A percentile compares a stretch with the other conserved stretches of the same genome.
Evolutionary conservation across 2,797 vertebrate species (phyloP).

Genomic region (Distichodus sexfasciatus): DNA sequence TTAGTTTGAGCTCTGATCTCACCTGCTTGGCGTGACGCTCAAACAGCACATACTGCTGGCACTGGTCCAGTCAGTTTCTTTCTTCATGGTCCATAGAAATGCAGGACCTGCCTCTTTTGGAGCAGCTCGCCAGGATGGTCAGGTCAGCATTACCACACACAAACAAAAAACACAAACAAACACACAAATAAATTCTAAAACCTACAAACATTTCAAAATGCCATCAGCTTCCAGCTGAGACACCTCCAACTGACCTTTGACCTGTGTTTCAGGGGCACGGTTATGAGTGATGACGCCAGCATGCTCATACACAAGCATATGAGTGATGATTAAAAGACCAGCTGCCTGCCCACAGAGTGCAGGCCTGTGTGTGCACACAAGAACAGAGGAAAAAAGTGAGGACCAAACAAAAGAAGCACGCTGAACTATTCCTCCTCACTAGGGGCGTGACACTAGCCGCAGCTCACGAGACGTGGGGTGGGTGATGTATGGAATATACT

Average conservation of each 20-base stretch:
- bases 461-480: no score
- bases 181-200: neutral
- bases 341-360: no score
- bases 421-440: no score
- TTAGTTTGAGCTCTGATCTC: neutral
- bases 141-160: constrained; percentile 25
- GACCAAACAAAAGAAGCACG: no score
- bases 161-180: neutral
- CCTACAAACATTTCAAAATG: no score
- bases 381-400: no score
- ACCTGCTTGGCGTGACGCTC: constrained; percentile 96
- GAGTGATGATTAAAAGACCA: no score
- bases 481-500: no score
- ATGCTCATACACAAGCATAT: constrained; percentile 96
- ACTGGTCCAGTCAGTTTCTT: constrained; percentile 92
- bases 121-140: constrained; percentile 94
- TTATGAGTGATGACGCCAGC: constrained; percentile 90
- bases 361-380: constrained; percentile 74
- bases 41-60: constrained; percentile 95
- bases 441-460: no score
- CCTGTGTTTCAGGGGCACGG: constrained; percentile 91
- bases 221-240: neutral
- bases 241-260: constrained; percentile 83
- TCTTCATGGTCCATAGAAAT: constrained; percentile 99
- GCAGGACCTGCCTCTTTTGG: constrained; percentile 94